Evolutionary conservation across 2,797 vertebrate species (phyloP).

Genomic region (Heteromormyrus szaboi): DNA sequence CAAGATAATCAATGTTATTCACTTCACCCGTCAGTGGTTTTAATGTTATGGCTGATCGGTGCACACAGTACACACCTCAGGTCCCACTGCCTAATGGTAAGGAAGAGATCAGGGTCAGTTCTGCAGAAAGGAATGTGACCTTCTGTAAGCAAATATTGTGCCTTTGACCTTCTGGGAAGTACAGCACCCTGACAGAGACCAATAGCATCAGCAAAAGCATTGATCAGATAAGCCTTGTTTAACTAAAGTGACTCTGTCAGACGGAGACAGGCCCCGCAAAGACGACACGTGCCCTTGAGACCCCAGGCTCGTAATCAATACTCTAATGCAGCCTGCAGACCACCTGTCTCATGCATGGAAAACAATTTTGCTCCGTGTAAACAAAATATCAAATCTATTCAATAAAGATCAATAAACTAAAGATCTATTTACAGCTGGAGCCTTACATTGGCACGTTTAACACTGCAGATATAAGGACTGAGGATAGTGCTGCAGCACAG

Average conservation of each 20-base stretch:
- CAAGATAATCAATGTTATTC: not conserved
- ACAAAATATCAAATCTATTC: not conserved
- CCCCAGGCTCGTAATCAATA: conserved; percentile 5
- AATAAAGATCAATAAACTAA: not conserved
- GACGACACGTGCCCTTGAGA: not conserved
- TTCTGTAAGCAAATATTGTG: not conserved
- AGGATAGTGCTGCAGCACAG: not conserved
- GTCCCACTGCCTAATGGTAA: not conserved
- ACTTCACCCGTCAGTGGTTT: not conserved
- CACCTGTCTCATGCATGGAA: not conserved
- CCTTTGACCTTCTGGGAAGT: conserved; percentile 14
- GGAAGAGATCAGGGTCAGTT: not conserved
- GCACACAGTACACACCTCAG: not conserved
- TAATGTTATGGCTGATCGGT: not conserved
- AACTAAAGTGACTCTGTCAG: conserved; percentile 8
- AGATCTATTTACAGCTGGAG: not conserved
- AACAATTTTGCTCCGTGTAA: not conserved
- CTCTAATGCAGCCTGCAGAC: not conserved
- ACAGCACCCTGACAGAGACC: conserved; percentile 11
- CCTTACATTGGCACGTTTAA: not conserved
- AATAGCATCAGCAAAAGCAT: conserved; percentile 15
- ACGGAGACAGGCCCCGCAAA: not conserved
- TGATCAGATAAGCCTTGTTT: conserved; percentile 22
- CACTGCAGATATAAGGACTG: not conserved
- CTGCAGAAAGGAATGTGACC: not conserved